Evolutionary conservation across 2,888 invertebrate genomes (phyloP), one percentile per base, ranked within the genome.

Genomic region (Neoascia interrupta): DNA sequence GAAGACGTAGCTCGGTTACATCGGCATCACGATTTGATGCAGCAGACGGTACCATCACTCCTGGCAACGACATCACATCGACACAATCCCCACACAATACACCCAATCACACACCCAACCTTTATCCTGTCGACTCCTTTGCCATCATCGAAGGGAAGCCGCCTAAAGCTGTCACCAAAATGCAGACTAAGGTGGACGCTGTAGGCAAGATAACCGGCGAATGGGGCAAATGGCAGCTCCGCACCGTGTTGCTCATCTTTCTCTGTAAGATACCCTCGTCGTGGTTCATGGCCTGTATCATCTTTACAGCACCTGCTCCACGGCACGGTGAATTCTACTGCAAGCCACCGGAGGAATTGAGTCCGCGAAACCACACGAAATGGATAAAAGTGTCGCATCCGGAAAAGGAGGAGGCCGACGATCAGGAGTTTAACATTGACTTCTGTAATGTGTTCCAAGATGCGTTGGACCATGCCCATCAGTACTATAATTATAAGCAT

Each of bases 261-360:
- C 83, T 90, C 2, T 89, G 89, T 70, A 90, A 90, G 82, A 87
- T 89, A 28, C 90, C 90, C 1, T 88, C 90, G 0, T 89, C 89
- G 0, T 90, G 90, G 90, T 90, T 90, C 73, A 90, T 90, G 90
- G 89, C 90, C 1, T 89, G 89, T 75, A 89, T 90, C 15, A 89
- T 90, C 56, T 90, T 89, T 72, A 89, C 90, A 36, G 90, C 90
- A 0, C 90, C 90, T 0, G 85, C 88, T 0, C 89, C 89, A 0
- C 83, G 87, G 5, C 87, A 88, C 31, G 89, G 88, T 6, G 89
- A 89, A 81, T 89, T 89, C 83, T 89, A 88, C 73, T 90, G 90
- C 74, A 89, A 88, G 61, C 88, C 89, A n/a, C 87, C 89, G 1
- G 79, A 85, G 6, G 84, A 84, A 0, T 60, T 87, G 1, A 84